phyloP scores from a whole-genome alignment of 2,113 vertebrate genomes.

The Percina caprodes region DNA sequence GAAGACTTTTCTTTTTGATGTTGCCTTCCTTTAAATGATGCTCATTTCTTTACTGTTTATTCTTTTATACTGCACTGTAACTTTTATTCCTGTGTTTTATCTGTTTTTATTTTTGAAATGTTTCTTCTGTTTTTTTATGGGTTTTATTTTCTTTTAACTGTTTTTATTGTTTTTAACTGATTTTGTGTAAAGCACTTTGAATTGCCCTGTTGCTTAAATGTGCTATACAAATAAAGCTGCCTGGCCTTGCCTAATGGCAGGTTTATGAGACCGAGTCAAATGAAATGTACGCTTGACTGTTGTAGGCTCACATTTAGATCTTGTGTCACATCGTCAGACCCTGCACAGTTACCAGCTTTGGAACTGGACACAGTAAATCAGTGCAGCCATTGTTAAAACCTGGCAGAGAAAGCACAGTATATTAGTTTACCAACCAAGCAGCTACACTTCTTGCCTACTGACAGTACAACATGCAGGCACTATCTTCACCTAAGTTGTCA shows the following conservation, averaged over 20 bases:
- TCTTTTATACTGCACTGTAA: no score
- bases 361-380: background rate
- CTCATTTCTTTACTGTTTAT: no score
- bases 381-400: background rate
- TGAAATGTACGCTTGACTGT: background rate
- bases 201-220: no score
- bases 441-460: slow-evolving; percentile 10
- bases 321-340: background rate
- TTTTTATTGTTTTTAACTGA: no score
- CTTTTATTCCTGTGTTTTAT: no score
- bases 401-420: background rate
- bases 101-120: no score
- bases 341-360: background rate
- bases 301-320: background rate
- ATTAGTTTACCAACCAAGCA: slow-evolving; percentile 1
- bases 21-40: no score
- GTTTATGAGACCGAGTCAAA: background rate
- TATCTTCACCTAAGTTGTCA: background rate
- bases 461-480: background rate
- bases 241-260: background rate
- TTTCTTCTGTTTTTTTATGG: no score
- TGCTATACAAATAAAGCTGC: no score
- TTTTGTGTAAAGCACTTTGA: no score
- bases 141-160: no score
- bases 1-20: no score